Conservation (phyloP, 2,888 invertebrate species). For the Ormyrus thymus region DNA sequence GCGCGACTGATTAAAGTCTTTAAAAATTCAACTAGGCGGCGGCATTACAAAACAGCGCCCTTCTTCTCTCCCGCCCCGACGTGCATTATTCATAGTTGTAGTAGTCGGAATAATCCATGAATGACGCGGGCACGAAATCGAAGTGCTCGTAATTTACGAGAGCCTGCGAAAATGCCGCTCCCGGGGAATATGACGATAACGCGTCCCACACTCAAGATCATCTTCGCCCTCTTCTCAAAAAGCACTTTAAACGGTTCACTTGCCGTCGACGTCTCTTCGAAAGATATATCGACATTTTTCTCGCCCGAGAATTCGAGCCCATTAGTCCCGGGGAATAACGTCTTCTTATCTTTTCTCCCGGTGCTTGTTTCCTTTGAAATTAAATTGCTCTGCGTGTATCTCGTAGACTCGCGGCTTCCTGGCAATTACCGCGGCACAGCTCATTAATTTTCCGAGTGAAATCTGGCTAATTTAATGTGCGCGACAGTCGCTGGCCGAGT, state of each 20-base stretch:
- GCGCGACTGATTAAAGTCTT: too few species aligned
- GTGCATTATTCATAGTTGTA: conserved; percentile 26
- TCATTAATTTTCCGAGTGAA: conserved; percentile 46
- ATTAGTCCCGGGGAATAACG: conserved; percentile 18
- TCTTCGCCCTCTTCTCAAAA: background rate
- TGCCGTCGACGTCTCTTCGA: too few species aligned
- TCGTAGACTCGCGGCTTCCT: conserved; percentile 1
- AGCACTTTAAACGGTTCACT: too few species aligned
- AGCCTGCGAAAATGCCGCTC: background rate
- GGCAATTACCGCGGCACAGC: conserved; percentile 31
- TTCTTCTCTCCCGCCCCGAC: background rate
- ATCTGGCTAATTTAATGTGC: conserved; percentile 33
- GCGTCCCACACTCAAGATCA: background rate
- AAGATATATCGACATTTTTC: background rate
- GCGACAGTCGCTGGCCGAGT: background rate
- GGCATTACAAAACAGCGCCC: background rate
- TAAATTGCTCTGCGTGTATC: conserved; percentile 2
- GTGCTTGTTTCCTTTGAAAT: conserved; percentile 4
- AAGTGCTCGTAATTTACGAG: conserved; percentile 35
- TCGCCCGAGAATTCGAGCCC: background rate
- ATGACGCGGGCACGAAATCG: conserved; percentile 32
- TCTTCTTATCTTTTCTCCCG: background rate
- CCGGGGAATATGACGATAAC: conserved; percentile 18
- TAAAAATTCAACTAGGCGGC: too few species aligned
- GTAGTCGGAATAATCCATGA: conserved; percentile 30